Conservation (phyloP, 2,113 vertebrate genomes). For the Gadus macrocephalus region DNA sequence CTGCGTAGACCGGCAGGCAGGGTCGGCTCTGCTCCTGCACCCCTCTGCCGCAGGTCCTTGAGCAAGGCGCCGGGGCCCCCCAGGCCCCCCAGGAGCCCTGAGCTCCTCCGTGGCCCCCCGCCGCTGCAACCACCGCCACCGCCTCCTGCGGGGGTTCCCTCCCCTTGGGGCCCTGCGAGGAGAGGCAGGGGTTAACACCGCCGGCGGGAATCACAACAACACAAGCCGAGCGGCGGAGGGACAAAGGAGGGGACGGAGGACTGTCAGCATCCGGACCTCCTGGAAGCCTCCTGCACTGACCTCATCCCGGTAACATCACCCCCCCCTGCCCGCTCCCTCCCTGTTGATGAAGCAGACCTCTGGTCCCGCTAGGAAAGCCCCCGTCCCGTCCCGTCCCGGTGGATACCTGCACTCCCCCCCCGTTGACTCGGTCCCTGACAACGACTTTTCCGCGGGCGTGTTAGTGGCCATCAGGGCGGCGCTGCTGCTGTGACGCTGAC, state of each 20-base stretch:
- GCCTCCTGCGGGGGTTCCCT: conserved; percentile 65
- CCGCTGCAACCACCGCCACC: conserved; percentile 24
- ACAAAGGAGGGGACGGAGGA: not conserved
- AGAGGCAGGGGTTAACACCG: conserved; percentile 25
- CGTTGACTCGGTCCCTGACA: conserved; percentile 40
- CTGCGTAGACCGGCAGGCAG: conserved; percentile 76
- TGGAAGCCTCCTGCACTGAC: conserved; percentile 43
- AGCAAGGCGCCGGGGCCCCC: conserved; percentile 90
- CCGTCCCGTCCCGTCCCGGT: conserved; percentile 22
- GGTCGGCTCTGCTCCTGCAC: conserved; percentile 86
- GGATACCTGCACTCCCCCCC: conserved; percentile 48
- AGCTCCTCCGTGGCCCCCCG: conserved; percentile 37
- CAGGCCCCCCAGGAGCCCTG: conserved; percentile 84
- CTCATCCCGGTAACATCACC: conserved; percentile 49
- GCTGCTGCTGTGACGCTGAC: conserved; percentile 45
- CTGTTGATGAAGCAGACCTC: conserved; percentile 46
- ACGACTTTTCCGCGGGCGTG: conserved; percentile 42
- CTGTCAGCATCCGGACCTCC: conserved; percentile 19
- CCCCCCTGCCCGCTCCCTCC: conserved; percentile 21
- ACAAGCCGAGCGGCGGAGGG: not conserved
- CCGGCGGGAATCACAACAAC: not conserved
- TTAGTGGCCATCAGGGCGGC: conserved; percentile 44
- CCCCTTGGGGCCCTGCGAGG: conserved; percentile 80
- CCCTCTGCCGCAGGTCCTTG: conserved; percentile 83
- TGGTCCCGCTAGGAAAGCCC: conserved; percentile 45